phyloP scores from a whole-genome alignment of 2,113 vertebrate genomes.

The Microcebus murinus region DNA sequence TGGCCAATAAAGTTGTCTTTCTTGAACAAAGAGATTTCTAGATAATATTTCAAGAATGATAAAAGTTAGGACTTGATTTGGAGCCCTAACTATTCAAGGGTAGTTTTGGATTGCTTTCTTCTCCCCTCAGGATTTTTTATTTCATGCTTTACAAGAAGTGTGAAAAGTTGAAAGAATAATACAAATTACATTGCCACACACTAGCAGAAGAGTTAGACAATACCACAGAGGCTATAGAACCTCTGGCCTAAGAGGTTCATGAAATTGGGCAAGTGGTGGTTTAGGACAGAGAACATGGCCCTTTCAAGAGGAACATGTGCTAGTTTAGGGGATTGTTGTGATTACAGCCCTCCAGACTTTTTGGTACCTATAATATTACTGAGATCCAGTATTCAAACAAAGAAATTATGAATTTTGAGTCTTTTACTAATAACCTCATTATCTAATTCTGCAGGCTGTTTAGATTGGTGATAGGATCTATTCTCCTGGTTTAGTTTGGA shows the following conservation, averaged over 20 bases:
- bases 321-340: not conserved
- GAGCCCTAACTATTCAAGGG: not conserved
- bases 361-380: not conserved
- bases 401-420: not conserved
- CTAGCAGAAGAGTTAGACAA: not conserved
- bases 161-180: not conserved
- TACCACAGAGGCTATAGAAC: not conserved
- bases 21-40: not conserved
- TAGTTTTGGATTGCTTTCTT: not conserved
- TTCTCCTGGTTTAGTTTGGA: not conserved
- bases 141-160: not conserved
- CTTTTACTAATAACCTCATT: not conserved
- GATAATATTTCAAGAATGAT: not conserved
- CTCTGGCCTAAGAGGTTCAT: not conserved
- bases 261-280: not conserved
- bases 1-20: not conserved
- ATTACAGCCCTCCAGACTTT: not conserved
- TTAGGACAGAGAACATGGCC: not conserved
- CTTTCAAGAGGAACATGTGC: not conserved
- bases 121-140: not conserved
- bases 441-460: not conserved
- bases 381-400: not conserved
- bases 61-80: not conserved
- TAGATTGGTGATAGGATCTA: too few species aligned
- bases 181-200: too few species aligned